Base-by-base conservation (phyloP, 2,113 vertebrate genomes). In the Leptodactylus fuscus region DNA sequence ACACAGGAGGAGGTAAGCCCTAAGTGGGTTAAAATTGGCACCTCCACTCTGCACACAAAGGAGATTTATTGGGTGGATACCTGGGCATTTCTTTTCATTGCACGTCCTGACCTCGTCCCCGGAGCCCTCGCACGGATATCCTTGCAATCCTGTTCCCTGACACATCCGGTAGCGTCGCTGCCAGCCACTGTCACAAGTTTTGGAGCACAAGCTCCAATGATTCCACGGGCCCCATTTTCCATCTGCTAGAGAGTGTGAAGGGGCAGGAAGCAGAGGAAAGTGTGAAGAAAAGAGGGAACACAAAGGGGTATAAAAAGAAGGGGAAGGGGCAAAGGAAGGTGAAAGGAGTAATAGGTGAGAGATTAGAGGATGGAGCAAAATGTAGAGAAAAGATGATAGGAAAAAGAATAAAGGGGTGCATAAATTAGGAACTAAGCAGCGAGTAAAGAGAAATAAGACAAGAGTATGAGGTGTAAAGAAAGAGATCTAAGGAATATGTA, bases 171-270 rank as follows among this genome's bases (percentile, higher is more conserved):
- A 96, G 86, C 98, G 97, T 3, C 95, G 95, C 94, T 98, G 97
- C 97, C 95, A 98, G 67, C 98, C 97, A 0, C 96, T 97, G 93
- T 99, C 97, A 0, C 98, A 99, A 0, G 97, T 99, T 92, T 99
- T 99, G 89, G 97, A 98, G 91, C 98, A 99, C 85, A 97, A 93
- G 88, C 95, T 98, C 98, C 98, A 99, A 69, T 97, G 95, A 85
- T 97, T 99, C 98, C 98, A 99, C 0, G 94, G 94, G 5, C 97
- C 98, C 98, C 98, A 99, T 87, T 96, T 98, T 89, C 97, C 96
- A 58, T 96, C 97, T 5, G 92, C 94, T 96, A 90, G 53, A 71
- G 60, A 76, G 87, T 65, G 67, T 85, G 71, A 67, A 36, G 88
- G 87, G 85, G 87, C 53, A 13, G 58, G 46, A 79, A 71, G 76